phyloP scores from a whole-genome alignment of 2,113 vertebrate species.

The Anthoscopus minutus region DNA sequence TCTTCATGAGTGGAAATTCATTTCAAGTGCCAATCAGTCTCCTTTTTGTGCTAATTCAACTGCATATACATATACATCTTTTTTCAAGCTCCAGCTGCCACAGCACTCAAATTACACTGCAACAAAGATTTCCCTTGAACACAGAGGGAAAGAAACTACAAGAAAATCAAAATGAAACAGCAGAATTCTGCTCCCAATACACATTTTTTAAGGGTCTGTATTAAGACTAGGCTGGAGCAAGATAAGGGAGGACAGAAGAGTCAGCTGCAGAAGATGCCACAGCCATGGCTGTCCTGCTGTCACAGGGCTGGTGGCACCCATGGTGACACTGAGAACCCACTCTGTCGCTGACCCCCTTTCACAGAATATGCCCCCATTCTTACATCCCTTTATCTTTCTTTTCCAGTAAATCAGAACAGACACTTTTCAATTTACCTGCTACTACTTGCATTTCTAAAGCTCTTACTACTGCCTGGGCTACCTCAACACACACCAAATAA shows the following conservation, averaged over 20 bases:
- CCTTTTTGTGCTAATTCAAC: not conserved
- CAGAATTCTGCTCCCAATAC: not conserved
- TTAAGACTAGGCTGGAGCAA: not conserved
- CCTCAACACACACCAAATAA: not conserved
- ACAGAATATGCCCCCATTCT: not conserved
- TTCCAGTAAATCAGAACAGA: not conserved
- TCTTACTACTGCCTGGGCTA: not conserved
- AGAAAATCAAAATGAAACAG: not conserved
- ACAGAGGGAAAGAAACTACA: not conserved
- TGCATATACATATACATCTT: not conserved
- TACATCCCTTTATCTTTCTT: not conserved
- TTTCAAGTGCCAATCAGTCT: not conserved
- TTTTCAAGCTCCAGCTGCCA: not conserved
- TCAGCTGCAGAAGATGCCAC: not conserved
- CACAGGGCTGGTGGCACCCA: not conserved
- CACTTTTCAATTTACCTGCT: not conserved
- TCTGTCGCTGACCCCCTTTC: not conserved
- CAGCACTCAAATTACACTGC: not conserved
- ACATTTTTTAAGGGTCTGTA: not conserved
- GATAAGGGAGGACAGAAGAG: not conserved
- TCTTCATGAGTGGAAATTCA: not conserved
- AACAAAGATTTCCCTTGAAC: not conserved
- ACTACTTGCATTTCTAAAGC: not conserved
- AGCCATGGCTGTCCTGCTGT: not conserved
- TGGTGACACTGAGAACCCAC: rapidly evolving